These are phyloP conservation scores for Cryptoprocta ferox DNA, from an alignment of 2,797 vertebrate species.

Conservation along the genomic window DNA sequence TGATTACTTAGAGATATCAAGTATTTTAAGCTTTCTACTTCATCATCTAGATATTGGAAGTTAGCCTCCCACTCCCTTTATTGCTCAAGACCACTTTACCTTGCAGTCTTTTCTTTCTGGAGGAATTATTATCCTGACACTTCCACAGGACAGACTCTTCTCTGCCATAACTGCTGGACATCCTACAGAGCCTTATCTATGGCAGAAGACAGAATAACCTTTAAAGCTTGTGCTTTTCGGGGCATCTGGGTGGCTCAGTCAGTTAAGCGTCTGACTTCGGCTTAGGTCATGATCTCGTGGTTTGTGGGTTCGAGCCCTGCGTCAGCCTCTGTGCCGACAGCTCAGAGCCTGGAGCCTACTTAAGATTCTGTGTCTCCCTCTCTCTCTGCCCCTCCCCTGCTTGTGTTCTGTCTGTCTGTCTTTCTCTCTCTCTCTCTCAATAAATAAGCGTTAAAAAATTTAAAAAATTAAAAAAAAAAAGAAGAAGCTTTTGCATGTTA, in stretches of 20 bases:
- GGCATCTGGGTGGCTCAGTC: too few relatives aligned
- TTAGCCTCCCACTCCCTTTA: not conserved
- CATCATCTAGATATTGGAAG: not conserved
- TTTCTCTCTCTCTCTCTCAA: too few relatives aligned
- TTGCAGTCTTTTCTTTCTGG: constrained; percentile 2
- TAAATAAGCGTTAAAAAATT: too few relatives aligned
- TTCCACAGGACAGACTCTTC: not conserved
- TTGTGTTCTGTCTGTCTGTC: too few relatives aligned
- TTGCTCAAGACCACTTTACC: not conserved
- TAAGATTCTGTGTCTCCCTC: too few relatives aligned
- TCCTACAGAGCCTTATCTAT: not conserved
- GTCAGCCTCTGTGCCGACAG: too few relatives aligned
- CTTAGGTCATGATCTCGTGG: too few relatives aligned
- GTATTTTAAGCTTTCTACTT: constrained; percentile 21
- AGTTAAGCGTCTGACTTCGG: too few relatives aligned
- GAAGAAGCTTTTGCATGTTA: not conserved
- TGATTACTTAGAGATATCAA: not conserved
- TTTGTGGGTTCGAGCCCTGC: too few relatives aligned
- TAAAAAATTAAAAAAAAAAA: too few relatives aligned
- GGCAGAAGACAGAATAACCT: not conserved
- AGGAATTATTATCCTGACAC: not conserved
- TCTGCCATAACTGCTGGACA: not conserved
- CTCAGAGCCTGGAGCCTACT: too few relatives aligned
- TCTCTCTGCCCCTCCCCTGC: too few relatives aligned
- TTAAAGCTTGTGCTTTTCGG: not conserved